Conservation (phyloP, 2,113 vertebrate genomes). For the Paramisgurnus dabryanus region DNA sequence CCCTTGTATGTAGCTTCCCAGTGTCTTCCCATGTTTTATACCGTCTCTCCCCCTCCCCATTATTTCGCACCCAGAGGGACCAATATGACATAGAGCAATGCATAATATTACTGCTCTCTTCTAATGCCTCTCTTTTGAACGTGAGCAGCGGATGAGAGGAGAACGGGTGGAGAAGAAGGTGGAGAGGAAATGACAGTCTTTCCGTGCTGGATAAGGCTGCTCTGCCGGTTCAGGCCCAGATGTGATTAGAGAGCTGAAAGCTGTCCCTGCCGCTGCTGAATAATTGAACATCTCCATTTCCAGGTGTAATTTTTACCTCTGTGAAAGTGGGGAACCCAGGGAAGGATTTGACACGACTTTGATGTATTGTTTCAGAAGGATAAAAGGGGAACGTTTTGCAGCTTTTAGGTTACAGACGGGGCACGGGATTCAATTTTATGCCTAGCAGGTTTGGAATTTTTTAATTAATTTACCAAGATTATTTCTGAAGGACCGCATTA, state of each 20-base stretch:
- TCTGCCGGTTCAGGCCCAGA: conserved; percentile 39
- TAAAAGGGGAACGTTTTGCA: not conserved
- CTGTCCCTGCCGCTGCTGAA: conserved; percentile 56
- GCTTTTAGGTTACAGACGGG: conserved; percentile 14
- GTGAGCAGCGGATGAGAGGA: not conserved
- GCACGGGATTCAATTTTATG: conserved; percentile 16
- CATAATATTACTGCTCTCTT: conserved; percentile 65
- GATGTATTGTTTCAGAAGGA: conserved; percentile 9
- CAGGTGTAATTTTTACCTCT: conserved; percentile 58
- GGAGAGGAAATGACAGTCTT: conserved; percentile 34
- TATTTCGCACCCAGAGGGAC: conserved; percentile 48
- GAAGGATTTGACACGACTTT: conserved; percentile 33
- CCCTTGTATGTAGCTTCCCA: not conserved
- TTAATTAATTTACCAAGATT: conserved; percentile 5
- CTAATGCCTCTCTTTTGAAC: conserved; percentile 30
- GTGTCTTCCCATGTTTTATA: conserved; percentile 3
- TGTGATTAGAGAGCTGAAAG: conserved; percentile 60
- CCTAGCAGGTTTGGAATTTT: not conserved
- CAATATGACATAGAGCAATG: conserved; percentile 65
- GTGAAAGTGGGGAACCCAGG: conserved; percentile 40
- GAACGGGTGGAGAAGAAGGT: not conserved
- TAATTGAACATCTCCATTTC: conserved; percentile 62
- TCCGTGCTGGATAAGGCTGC: conserved; percentile 3
- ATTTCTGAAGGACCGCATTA: conserved; percentile 15
- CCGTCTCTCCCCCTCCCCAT: conserved; percentile 24